Evolutionary conservation across 2,797 vertebrate genomes (phyloP).

Genomic region (Hafferia zeledoni): DNA sequence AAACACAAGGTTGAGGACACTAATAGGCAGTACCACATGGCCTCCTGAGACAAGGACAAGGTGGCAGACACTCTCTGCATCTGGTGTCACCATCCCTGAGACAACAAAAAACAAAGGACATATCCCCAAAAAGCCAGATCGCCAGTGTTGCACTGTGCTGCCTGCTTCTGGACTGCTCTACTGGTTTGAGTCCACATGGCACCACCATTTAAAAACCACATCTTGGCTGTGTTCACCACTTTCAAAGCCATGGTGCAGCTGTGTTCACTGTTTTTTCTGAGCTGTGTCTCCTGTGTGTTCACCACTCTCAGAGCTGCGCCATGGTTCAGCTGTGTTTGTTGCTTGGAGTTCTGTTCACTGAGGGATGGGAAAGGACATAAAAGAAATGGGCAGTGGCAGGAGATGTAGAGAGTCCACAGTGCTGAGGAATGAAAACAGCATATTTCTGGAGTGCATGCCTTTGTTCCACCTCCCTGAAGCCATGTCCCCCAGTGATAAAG

Average conservation of each 20-base stretch:
- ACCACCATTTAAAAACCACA: too few species aligned
- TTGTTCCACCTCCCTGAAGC: too few species aligned
- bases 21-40: background rate
- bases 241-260: background rate
- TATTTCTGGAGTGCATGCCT: too few species aligned
- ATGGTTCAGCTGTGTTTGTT: background rate
- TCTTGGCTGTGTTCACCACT: background rate
- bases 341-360: background rate
- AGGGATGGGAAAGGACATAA: background rate
- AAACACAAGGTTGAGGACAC: background rate
- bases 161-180: background rate
- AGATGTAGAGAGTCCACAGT: too few species aligned
- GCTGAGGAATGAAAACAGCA: too few species aligned
- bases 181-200: background rate
- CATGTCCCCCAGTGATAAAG: too few species aligned
- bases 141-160: accelerated
- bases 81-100: accelerated
- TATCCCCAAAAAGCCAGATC: background rate
- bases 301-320: background rate
- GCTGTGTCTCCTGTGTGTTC: background rate
- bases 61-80: background rate
- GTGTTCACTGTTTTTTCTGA: background rate
- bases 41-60: background rate
- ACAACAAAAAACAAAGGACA: background rate
- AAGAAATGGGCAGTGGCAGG: background rate